Evolutionary conservation across 2,797 vertebrate species (phyloP), one percentile per base, ranked within the genome.

Genomic region (Cyprinella venusta): DNA sequence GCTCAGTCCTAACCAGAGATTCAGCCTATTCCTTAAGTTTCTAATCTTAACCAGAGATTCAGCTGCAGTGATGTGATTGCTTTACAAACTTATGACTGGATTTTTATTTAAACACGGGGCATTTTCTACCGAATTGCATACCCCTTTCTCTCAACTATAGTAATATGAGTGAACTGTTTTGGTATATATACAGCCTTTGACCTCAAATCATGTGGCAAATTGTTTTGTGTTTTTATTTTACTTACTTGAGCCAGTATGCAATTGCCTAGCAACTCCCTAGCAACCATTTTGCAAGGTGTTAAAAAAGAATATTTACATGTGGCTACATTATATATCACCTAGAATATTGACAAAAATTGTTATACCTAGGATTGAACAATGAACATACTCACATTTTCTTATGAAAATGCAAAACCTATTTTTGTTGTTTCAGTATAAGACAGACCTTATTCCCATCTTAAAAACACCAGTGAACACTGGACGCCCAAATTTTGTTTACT

Each of bases 351-450:
- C 36, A n/a, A 13, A 13, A 5, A 8, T 16, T 16, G 21, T 13
- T 45, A 67, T 67, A 45, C 4, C 45, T 30, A 48, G 6, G 40
- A 18, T 48, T 70, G 50, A 24, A 76, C 15, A 52, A 54, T 24
- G 19, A 24, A 36, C 8, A 40, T 24, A 6, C 10, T 84, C 33
- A 63, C 30, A 42, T 13, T 69, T 24, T 19, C n/a, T 30, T 63
- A 15, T 42, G 15, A n/a, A 81, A 81, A 76, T 21, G 3, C 19
- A 59, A 21, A 19, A 38, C 18, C 61, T 24, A 61, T 19, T 9
- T 72, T n/a, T 74, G 2, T 80, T 1, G 79, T 82, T 88, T 64
- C 92, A 97, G 96, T 97, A 97, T 42, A 96, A 96, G 86, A 97
- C 95, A 0, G 91, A 97, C 71, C 91, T 96, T 8, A 68, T 96